Conservation (phyloP, 2,888 invertebrate species). For the Hirtodrosophila histrioides region DNA sequence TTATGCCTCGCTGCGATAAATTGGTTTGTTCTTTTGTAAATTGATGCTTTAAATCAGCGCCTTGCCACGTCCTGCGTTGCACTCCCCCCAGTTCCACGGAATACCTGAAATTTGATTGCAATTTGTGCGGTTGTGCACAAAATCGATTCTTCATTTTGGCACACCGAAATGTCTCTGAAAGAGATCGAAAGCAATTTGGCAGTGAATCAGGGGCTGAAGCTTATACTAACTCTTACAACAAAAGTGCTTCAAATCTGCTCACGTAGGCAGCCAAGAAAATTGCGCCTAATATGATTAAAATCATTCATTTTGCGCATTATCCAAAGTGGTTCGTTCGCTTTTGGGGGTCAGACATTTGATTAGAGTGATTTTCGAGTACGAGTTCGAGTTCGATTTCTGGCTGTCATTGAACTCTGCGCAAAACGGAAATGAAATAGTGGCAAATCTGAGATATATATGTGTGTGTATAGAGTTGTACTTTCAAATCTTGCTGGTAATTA, state of each 20-base stretch:
- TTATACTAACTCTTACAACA: background rate
- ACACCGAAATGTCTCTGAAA: slow-evolving; percentile 43
- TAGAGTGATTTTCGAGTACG: slow-evolving; percentile 43
- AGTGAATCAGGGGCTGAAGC: slow-evolving; percentile 22
- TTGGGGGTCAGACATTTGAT: slow-evolving; percentile 72
- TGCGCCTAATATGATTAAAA: slow-evolving; percentile 73
- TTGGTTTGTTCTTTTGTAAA: slow-evolving; percentile 40
- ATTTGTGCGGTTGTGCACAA: slow-evolving; percentile 48
- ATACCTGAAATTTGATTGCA: slow-evolving; percentile 35
- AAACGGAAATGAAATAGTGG: slow-evolving; percentile 44
- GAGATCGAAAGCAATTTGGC: slow-evolving; percentile 52
- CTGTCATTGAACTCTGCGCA: slow-evolving; percentile 63
- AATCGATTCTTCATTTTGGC: slow-evolving; percentile 52
- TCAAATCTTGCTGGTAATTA: slow-evolving; percentile 15
- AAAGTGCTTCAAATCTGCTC: slow-evolving; percentile 9
- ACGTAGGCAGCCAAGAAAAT: slow-evolving; percentile 52
- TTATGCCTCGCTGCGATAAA: slow-evolving; percentile 24
- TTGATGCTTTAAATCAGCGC: slow-evolving; percentile 47
- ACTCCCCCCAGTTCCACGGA: background rate
- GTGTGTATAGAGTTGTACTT: slow-evolving; percentile 6
- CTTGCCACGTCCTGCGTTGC: slow-evolving; percentile 9
- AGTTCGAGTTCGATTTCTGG: slow-evolving; percentile 1
- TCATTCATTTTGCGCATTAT: slow-evolving; percentile 72
- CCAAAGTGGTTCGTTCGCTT: slow-evolving; percentile 40
- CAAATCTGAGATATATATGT: background rate